A percentile compares a stretch with the other conserved stretches of the same genome.
phyloP scores from a whole-genome alignment of 2,888 invertebrate species.

The Perithous albicinctus region DNA sequence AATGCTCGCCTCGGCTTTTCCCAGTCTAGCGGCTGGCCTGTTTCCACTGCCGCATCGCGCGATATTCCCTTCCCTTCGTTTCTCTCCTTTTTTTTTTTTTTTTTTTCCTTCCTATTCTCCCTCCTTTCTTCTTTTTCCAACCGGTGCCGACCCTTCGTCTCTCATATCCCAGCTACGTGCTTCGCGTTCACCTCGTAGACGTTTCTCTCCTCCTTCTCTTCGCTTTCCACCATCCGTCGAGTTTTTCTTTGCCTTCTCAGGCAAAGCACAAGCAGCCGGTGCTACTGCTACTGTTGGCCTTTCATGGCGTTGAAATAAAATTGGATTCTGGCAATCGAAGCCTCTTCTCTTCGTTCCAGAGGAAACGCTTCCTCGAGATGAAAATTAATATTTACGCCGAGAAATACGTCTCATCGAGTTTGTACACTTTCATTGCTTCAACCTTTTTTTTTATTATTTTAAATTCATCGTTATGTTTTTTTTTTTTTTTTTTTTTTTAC shows the following conservation, averaged over 20 bases:
- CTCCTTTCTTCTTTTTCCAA: background rate
- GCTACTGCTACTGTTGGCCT: constrained; percentile 26
- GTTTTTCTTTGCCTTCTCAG: constrained; percentile 24
- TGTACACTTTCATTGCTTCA: constrained; percentile 2
- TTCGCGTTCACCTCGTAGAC: constrained; percentile 22
- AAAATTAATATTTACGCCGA: constrained; percentile 49
- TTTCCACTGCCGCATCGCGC: background rate
- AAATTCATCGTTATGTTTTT: background rate
- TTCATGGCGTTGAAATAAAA: constrained; percentile 54
- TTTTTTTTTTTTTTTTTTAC: constrained; percentile 8
- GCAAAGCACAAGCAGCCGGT: constrained; percentile 5
- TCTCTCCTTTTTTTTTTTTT: constrained; percentile 5
- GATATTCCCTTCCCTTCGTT: background rate
- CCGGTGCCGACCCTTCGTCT: constrained; percentile 35
- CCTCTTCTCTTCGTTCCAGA: constrained; percentile 28
- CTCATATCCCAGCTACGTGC: constrained; percentile 52
- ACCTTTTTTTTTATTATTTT: background rate
- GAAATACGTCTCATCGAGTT: constrained; percentile 41
- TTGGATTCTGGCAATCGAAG: constrained; percentile 63
- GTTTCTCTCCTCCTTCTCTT: constrained; percentile 10
- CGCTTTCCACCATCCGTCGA: constrained; percentile 10
- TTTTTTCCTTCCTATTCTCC: too few species aligned
- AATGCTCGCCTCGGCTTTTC: constrained; percentile 68
- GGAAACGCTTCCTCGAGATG: background rate
- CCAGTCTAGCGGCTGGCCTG: constrained; percentile 12